phyloP scores from a whole-genome alignment of 2,888 invertebrate genomes.

The Phrixothrix hirtus region DNA sequence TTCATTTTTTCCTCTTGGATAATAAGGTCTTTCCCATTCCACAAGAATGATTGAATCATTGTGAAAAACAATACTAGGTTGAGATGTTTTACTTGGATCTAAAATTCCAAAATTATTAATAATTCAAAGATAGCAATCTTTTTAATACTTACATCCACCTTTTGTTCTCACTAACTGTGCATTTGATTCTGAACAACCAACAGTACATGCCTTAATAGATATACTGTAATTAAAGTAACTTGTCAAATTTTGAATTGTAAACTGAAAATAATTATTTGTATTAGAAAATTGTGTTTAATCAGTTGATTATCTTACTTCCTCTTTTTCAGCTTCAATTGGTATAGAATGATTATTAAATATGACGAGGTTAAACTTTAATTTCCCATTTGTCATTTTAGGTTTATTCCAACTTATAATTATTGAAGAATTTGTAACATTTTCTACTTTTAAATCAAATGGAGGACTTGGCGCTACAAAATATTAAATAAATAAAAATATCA shows the following conservation, averaged over 20 bases:
- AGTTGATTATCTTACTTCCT: constrained; percentile 11
- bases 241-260: constrained; percentile 54
- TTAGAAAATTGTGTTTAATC: neutral
- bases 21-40: constrained; percentile 57
- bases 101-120: no score
- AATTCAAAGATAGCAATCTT: no score
- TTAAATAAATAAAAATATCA: neutral
- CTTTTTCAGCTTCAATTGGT: constrained; percentile 10
- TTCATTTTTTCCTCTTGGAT: constrained; percentile 56
- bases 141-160: constrained; percentile 54
- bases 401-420: constrained; percentile 69
- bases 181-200: constrained; percentile 63
- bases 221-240: constrained; percentile 72
- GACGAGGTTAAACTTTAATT: constrained; percentile 69
- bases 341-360: constrained; percentile 53
- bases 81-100: constrained; percentile 45
- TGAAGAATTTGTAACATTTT: constrained; percentile 65
- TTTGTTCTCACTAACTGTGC: constrained; percentile 47
- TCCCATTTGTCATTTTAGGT: constrained; percentile 74
- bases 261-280: constrained; percentile 29
- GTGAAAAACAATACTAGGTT: constrained; percentile 52
- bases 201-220: constrained; percentile 72
- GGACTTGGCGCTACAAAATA: constrained; percentile 58
- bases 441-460: constrained; percentile 64
- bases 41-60: constrained; percentile 58